Percentiles rank a stretch among this genome's conserved stretches.
Evolutionary conservation across 2,888 invertebrate genomes (phyloP).

Genomic region (Leptura quadrifasciata): DNA sequence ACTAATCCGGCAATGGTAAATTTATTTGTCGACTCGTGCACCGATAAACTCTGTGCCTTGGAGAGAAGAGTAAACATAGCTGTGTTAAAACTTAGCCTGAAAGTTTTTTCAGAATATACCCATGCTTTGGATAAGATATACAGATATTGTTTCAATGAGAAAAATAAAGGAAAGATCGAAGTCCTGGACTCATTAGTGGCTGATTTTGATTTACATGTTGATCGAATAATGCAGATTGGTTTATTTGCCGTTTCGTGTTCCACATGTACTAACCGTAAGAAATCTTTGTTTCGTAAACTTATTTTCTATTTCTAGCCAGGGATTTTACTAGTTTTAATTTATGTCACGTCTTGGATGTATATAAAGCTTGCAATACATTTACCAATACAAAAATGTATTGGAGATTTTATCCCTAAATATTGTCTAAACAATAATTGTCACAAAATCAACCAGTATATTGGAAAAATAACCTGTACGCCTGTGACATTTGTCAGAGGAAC

Average conservation of each 20-base stretch:
- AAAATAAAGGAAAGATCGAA: conserved; percentile 60
- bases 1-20: conserved; percentile 76
- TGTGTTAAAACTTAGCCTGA: conserved; percentile 77
- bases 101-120: conserved; percentile 69
- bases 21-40: conserved; percentile 78
- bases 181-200: conserved; percentile 77
- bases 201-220: conserved; percentile 81
- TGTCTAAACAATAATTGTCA: too few relatives aligned
- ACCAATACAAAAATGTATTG: too few relatives aligned
- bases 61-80: conserved; percentile 82
- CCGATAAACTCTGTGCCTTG: conserved; percentile 78
- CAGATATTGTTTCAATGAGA: conserved; percentile 59
- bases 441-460: too few relatives aligned
- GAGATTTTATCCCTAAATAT: too few relatives aligned
- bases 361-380: too few relatives aligned
- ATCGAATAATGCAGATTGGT: conserved; percentile 82
- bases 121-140: conserved; percentile 64
- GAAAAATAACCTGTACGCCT: too few relatives aligned
- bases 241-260: conserved; percentile 82
- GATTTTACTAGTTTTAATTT: too few relatives aligned
- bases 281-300: too few relatives aligned
- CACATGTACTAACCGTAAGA: conserved; percentile 73
- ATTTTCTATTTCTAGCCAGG: too few relatives aligned
- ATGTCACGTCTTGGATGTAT: too few relatives aligned
- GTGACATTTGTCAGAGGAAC: too few relatives aligned